Base-by-base conservation (phyloP, 2,888 invertebrate species). In the Sinentomon sp. region DNA sequence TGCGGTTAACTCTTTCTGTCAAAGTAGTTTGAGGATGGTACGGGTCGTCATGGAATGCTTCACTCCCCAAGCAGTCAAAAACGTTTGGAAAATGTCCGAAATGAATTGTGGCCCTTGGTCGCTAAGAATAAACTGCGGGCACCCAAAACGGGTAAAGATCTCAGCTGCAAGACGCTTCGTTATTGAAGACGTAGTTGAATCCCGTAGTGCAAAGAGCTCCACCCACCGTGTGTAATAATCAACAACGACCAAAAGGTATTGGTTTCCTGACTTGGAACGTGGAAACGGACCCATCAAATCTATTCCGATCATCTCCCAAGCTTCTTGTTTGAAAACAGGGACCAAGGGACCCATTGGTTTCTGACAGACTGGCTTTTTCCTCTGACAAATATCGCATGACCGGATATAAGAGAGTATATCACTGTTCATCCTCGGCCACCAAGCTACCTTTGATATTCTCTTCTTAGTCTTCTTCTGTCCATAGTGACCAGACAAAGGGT, bases 21-120 rank as follows among this genome's bases (percentile, higher is more conserved):
- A 39, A 13, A 25, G 42, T 43, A 3, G 34, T n/a, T 17, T 41
- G 40, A 1, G 41, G 39, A 12, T 41, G 38, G 32, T 44, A 42
- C 1, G 37, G 10, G 43, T 38, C 2, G 40, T 41, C n/a, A 24
- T 32, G 4, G 30, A 32, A 5, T 42, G 39, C 6, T 36, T 34
- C 10, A 38, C 33, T 2, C 32, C 25, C 35, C 35, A 38, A 2
- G 14, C 2, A 13, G 32, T 23, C 19, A 34, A 34, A 9, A 41
- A 16, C 1, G 27, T 26, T 9, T 25, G 6, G 13, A 40, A 33
- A 3, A 36, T 21, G 2, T 29, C 16, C 6, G 35, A 21, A 2
- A 18, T 25, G 25, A 44, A 42, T 24, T 40, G 35, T 5, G 34
- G 28, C 1, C 40, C 43, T 22, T 37, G 36, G 26, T 43, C 43